Evolutionary conservation across 2,888 invertebrate genomes (phyloP).

Genomic region (Cheilosia pagana): DNA sequence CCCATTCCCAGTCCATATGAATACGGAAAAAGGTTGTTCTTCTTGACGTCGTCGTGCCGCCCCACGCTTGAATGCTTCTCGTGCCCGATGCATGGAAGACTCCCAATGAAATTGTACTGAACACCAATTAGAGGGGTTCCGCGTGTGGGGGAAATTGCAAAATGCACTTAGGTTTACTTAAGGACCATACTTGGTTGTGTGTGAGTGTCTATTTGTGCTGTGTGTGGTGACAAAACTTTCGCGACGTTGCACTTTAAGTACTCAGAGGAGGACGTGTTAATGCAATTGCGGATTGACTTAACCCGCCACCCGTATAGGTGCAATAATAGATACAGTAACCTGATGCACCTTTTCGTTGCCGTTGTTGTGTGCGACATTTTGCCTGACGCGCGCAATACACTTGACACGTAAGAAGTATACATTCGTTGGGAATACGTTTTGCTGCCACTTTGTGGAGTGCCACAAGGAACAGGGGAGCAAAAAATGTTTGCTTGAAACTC

Average conservation of each 20-base stretch:
- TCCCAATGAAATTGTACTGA: slow-evolving; percentile 40
- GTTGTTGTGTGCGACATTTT: too few relatives aligned
- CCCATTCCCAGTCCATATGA: slow-evolving; percentile 19
- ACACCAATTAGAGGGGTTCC: slow-evolving; percentile 38
- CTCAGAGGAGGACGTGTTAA: slow-evolving; percentile 65
- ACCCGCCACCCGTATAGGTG: slow-evolving; percentile 6
- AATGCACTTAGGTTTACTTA: slow-evolving; percentile 62
- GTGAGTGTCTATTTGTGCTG: not conserved
- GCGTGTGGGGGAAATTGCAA: slow-evolving; percentile 43
- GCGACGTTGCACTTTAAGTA: slow-evolving; percentile 51
- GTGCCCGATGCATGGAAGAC: slow-evolving; percentile 18
- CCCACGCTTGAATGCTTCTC: not conserved
- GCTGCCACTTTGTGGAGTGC: too few relatives aligned
- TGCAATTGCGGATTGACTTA: slow-evolving; percentile 63
- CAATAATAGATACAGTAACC: not conserved
- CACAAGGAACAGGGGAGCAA: too few relatives aligned
- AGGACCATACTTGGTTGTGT: slow-evolving; percentile 14
- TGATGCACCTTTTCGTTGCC: too few relatives aligned
- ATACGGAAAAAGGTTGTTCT: slow-evolving; percentile 33
- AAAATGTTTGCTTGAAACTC: too few relatives aligned
- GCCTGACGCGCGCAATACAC: too few relatives aligned
- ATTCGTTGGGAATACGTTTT: too few relatives aligned
- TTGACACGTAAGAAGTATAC: too few relatives aligned
- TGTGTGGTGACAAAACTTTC: slow-evolving; percentile 39
- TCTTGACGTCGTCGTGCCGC: slow-evolving; percentile 1